Evolutionary conservation across 2,797 vertebrate genomes (phyloP), one percentile per base, ranked within the genome.

Genomic region (Aphelocoma californica): DNA sequence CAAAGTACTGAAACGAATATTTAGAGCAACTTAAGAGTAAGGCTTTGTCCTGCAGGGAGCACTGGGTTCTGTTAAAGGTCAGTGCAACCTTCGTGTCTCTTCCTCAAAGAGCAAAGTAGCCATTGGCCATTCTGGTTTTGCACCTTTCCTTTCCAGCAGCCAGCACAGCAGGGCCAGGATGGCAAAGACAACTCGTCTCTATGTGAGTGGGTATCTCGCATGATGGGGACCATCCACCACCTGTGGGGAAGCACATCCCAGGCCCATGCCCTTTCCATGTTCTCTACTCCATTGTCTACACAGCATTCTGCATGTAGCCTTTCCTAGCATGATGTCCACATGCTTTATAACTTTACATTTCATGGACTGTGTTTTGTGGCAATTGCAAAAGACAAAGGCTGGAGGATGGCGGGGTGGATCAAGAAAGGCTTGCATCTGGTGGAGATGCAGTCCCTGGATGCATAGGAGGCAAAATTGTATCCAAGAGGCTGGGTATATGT

Each of bases 231-330:
- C 21, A 71, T n/a, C 57, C 32, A 18, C 1, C 3, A 5, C 14
- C 53, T 31, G 19, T 13, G 7, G 24, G 42, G 16, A 11, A 54
- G 24, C 24, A 25, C 18, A 70, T 85, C 28, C 56, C 62, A n/a
- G 9, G 54, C 13, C 14, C 32, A 7, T 23, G 14, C 24, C 31
- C 14, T 82, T 51, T 34, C 45, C 9, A 20, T 6, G 3, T 60
- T 90, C 53, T 81, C 20, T 18, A 18, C 60, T 77, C 56, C 56
- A 36, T 3, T 34, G 6, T 4, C 40, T 40, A 5, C 48, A 26
- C 25, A 79, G 17, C 14, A 21, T 34, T 86, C 50, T 58, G 21
- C 20, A 29, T 0, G 0, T 21, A 48, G 0, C 2, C 17, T 72
- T 70, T 66, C 29, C 29, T 24, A 60, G 25, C 32, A 47, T 6